These are phyloP conservation scores for Telmatherina bonti DNA, from an alignment of 2,797 vertebrate species.

Conservation along the genomic window DNA sequence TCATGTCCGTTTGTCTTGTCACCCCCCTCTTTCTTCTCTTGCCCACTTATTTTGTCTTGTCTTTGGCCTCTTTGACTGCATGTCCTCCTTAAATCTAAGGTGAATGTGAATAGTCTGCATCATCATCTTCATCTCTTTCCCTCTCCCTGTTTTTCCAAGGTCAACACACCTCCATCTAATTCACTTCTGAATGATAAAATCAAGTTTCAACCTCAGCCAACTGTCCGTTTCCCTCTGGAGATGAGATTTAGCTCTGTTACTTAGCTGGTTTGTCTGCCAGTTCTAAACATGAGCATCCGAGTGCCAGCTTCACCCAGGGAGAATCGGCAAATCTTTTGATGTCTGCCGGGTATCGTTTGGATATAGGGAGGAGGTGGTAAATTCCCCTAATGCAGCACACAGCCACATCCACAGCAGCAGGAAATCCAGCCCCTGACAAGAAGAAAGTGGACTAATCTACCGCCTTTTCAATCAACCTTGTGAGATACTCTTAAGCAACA, in stretches of 20 bases:
- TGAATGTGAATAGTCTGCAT: slow-evolving; percentile 49
- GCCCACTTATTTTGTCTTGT: slow-evolving; percentile 45
- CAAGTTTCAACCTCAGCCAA: slow-evolving; percentile 65
- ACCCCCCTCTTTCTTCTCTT: slow-evolving; percentile 40
- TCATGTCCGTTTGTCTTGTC: slow-evolving; percentile 64
- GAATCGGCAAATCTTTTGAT: slow-evolving; percentile 71
- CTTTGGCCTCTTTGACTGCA: slow-evolving; percentile 37
- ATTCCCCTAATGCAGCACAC: slow-evolving; percentile 57
- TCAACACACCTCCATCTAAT: slow-evolving; percentile 64
- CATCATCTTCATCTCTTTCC: slow-evolving; percentile 47
- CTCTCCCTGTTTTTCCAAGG: slow-evolving; percentile 63
- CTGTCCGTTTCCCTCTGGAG: slow-evolving; percentile 63
- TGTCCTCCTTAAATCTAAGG: slow-evolving; percentile 48
- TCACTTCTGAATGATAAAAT: slow-evolving; percentile 73
- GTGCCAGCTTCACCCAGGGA: slow-evolving; percentile 61
- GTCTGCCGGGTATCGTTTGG: slow-evolving; percentile 67
- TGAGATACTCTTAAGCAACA: slow-evolving; percentile 60
- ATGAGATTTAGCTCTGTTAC: slow-evolving; percentile 79
- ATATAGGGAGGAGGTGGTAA: slow-evolving; percentile 51
- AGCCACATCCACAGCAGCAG: slow-evolving; percentile 54
- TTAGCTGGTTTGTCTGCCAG: slow-evolving; percentile 59
- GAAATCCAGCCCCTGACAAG: slow-evolving; percentile 65
- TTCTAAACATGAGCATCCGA: slow-evolving; percentile 70
- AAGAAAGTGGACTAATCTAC: slow-evolving; percentile 70
- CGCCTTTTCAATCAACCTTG: slow-evolving; percentile 62